phyloP scores from a whole-genome alignment of 2,797 vertebrate species.

The Lepilemur ruficaudatus region DNA sequence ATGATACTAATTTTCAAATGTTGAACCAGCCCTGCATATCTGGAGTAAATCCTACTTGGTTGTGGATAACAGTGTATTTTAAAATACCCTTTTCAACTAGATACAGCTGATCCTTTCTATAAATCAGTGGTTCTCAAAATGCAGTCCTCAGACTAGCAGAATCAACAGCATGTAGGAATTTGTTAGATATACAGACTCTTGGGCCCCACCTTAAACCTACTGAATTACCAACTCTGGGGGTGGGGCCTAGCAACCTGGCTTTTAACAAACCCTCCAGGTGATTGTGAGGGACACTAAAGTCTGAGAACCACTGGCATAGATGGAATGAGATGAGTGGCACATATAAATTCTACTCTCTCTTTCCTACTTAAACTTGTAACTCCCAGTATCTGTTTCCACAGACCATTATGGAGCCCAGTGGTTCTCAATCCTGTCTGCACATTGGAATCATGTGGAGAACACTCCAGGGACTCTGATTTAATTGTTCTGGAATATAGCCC shows the following conservation, averaged over 20 bases:
- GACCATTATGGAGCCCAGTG: background rate
- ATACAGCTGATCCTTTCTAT: background rate
- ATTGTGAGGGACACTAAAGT: background rate
- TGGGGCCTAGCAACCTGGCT: background rate
- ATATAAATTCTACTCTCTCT: background rate
- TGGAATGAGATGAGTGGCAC: background rate
- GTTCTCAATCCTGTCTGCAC: background rate
- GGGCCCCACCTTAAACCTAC: background rate
- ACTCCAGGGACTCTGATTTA: background rate
- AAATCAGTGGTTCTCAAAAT: background rate
- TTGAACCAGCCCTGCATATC: background rate
- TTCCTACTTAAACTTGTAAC: background rate
- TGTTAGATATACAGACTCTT: background rate
- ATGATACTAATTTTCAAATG: background rate
- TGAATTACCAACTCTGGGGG: background rate
- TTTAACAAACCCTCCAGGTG: background rate
- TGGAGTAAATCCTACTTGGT: slow-evolving; percentile 9
- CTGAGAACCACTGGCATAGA: background rate
- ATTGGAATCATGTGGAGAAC: background rate
- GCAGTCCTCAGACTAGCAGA: background rate
- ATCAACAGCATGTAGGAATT: background rate
- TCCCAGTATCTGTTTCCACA: background rate
- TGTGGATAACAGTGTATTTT: background rate
- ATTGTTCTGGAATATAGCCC: background rate
- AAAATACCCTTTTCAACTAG: background rate